Percentiles rank a stretch among this genome's conserved stretches.
phyloP scores from a whole-genome alignment of 2,888 invertebrate species.

The Drosophila basisetae region DNA sequence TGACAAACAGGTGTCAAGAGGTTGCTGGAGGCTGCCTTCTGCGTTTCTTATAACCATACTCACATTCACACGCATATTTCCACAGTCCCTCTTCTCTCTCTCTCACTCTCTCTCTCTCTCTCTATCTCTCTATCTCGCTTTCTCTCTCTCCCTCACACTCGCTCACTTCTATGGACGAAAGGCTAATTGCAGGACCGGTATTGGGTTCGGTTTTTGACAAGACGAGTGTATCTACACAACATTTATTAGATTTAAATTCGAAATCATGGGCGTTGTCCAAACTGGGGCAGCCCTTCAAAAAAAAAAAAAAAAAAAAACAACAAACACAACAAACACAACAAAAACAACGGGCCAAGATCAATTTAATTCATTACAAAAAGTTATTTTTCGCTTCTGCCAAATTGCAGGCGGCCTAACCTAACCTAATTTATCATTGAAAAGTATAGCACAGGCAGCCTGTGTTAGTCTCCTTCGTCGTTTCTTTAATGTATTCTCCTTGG shows the following conservation, averaged over 20 bases:
- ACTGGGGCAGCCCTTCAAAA: slow-evolving; percentile 47
- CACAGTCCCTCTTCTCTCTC: background rate
- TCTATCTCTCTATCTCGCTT: background rate
- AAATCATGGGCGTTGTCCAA: slow-evolving; percentile 57
- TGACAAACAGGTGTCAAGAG: slow-evolving; percentile 81
- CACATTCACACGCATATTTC: slow-evolving; percentile 12
- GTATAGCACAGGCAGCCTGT: slow-evolving; percentile 18
- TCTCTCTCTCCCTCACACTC: background rate
- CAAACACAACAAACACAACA: background rate
- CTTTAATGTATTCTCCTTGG: background rate
- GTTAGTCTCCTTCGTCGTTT: slow-evolving; percentile 1
- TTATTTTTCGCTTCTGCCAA: slow-evolving; percentile 36
- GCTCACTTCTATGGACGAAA: background rate
- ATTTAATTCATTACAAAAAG: slow-evolving; percentile 78
- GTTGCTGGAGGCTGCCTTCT: slow-evolving; percentile 41
- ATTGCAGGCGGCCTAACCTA: slow-evolving; percentile 46
- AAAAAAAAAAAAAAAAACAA: too few species aligned
- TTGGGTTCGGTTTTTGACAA: slow-evolving; percentile 18
- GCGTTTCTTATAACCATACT: slow-evolving; percentile 1
- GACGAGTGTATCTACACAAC: slow-evolving; percentile 32
- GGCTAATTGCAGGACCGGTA: slow-evolving; percentile 32
- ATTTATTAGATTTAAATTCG: slow-evolving; percentile 69
- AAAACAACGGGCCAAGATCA: slow-evolving; percentile 34
- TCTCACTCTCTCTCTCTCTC: background rate
- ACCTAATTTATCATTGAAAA: slow-evolving; percentile 72